A percentile compares a stretch with the other conserved stretches of the same genome.
Conservation (phyloP, 2,888 invertebrate species). For the Troides helena region DNA sequence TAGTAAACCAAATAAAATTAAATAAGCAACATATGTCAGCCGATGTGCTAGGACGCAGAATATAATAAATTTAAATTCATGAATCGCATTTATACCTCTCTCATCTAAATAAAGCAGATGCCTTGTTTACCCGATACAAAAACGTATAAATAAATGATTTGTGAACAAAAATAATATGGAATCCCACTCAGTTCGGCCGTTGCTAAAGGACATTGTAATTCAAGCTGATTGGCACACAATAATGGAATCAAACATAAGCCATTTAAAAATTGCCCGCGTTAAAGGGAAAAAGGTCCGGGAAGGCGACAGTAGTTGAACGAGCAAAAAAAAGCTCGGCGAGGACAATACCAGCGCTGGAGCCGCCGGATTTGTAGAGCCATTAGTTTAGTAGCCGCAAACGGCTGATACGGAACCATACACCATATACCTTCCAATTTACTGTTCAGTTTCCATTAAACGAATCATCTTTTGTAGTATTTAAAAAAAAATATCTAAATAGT, state of each 20-base stretch:
- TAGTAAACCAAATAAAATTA: conserved; percentile 7
- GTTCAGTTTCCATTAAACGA: conserved; percentile 19
- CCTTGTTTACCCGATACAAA: conserved; percentile 67
- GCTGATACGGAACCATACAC: conserved; percentile 11
- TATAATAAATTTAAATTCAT: conserved; percentile 62
- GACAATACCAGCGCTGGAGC: conserved; percentile 72
- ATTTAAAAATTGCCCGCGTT: conserved; percentile 77
- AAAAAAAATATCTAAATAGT: conserved; percentile 54
- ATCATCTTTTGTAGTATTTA: conserved; percentile 46
- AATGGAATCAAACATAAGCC: conserved; percentile 79
- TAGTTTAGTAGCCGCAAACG: conserved; percentile 48
- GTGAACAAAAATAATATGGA: conserved; percentile 69
- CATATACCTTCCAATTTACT: conserved; percentile 19
- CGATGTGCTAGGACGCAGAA: conserved; percentile 48
- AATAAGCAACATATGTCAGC: conserved; percentile 36
- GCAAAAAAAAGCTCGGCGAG: conserved; percentile 65
- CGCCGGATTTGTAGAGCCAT: conserved; percentile 75
- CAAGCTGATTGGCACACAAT: conserved; percentile 80
- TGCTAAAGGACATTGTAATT: conserved; percentile 79
- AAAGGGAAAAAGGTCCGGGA: conserved; percentile 68
- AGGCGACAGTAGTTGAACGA: conserved; percentile 64
- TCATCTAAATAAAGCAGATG: conserved; percentile 73
- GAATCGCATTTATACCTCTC: conserved; percentile 46
- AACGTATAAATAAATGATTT: conserved; percentile 70
- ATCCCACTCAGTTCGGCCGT: conserved; percentile 70